phyloP scores from a whole-genome alignment of 2,797 vertebrate genomes.

The Merluccius polli region DNA sequence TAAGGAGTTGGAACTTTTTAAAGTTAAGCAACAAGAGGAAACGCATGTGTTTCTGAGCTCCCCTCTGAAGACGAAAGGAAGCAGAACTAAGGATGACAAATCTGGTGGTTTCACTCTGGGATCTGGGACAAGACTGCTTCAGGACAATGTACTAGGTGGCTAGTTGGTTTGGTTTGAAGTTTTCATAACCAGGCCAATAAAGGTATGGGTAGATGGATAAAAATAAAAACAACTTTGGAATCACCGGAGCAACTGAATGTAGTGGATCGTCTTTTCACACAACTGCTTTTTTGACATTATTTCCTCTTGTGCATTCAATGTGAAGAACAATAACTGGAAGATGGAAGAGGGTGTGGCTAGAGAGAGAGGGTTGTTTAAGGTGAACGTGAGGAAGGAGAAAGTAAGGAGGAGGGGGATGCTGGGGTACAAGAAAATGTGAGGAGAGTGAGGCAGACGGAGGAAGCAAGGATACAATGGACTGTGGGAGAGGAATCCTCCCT shows the following conservation, averaged over 20 bases:
- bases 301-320: background rate
- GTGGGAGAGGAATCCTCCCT: constrained; percentile 25
- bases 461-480: constrained; percentile 39
- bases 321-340: background rate
- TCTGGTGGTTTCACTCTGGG: background rate
- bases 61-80: background rate
- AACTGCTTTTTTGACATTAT: too few relatives aligned
- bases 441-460: constrained; percentile 24
- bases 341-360: background rate
- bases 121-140: background rate
- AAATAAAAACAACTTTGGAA: background rate
- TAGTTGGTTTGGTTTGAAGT: background rate
- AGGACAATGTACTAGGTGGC: background rate
- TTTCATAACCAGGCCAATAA: background rate
- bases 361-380: background rate
- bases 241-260: constrained; percentile 41
- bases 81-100: background rate
- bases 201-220: too few relatives aligned
- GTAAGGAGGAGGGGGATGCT: background rate
- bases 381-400: background rate
- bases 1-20: background rate
- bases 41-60: background rate
- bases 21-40: background rate
- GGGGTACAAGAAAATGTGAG: background rate
- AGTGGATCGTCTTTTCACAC: constrained; percentile 18